These are phyloP conservation scores for Cremastinae sp. DNA, from an alignment of 2,888 invertebrate species.

Conservation along the genomic window DNA sequence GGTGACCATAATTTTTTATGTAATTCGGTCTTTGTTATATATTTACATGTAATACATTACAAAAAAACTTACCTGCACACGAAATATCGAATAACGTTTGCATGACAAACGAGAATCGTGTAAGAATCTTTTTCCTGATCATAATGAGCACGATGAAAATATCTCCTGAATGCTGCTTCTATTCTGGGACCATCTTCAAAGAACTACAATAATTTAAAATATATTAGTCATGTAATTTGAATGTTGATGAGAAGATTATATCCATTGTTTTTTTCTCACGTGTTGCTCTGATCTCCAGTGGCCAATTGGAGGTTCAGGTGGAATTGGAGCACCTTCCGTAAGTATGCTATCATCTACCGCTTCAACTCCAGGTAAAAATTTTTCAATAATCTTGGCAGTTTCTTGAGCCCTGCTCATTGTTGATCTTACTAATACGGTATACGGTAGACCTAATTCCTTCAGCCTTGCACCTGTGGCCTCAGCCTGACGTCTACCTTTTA, in stretches of 20 bases:
- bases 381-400: constrained; percentile 91
- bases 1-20: no score
- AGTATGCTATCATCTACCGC: constrained; percentile 87
- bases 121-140: constrained; percentile 91
- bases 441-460: constrained; percentile 88
- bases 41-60: no score
- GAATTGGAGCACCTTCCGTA: constrained; percentile 96
- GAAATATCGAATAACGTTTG: constrained; percentile 97
- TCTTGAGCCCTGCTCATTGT: constrained; percentile 97
- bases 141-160: constrained; percentile 93
- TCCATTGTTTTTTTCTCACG: no score
- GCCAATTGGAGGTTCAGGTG: constrained; percentile 94
- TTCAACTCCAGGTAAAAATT: constrained; percentile 83
- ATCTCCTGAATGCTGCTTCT: constrained; percentile 96
- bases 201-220: constrained; percentile 88
- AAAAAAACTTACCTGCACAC: constrained; percentile 88
- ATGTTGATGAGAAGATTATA: no score
- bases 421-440: constrained; percentile 90
- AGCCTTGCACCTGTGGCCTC: constrained; percentile 91
- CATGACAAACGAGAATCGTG: constrained; percentile 97
- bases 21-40: no score
- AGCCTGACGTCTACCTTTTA: constrained; percentile 91
- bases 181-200: constrained; percentile 95
- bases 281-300: constrained; percentile 92
- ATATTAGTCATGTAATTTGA: no score